Base-by-base conservation (phyloP, 1,140 invertebrate species). In the Bombus impatiens region DNA sequence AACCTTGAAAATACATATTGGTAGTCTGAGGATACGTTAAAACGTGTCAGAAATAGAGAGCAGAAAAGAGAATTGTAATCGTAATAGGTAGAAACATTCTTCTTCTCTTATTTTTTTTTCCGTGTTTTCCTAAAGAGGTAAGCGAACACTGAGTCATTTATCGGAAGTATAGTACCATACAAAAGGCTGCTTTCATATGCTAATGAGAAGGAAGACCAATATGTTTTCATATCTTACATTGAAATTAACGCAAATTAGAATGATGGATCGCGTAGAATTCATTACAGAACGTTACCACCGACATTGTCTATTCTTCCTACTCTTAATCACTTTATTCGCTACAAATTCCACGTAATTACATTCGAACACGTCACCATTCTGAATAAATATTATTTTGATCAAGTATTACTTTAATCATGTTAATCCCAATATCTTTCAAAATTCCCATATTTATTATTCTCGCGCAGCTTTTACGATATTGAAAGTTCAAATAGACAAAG, bases 401-500 rank as follows among this genome's bases (percentile, higher is more conserved):
- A 9, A 12, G 25, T 28, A 13, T 40, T 2, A 22, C 18, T 70
- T 70, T 6, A 13, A 70, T 70, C 37, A 0, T 40, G 37, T 40
- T 40, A 70, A 70, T 40, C 28, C 4, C 3, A 40, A 35, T 40
- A 13, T 28, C 22, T 3, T 25, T 28, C 3, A 25, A 47, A 40
- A 12, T 70, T 28, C 35, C 18, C 35, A 40, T 40, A 13, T 40
- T 70, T 3, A 5, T 70, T 25, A 35, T 13, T 62, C 59, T 62
- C 59, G 28, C 59, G 28, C 59, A 53, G 18, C 12, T n/a, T 5
- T 5, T 62, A 3, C 28, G 28, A 62, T 22, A 62, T n/a, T 13
- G 3, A n/a, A n/a, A 5, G 1, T 62, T 62, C 13, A 5, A n/a
- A n/a, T 0, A n/a, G 2, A n/a, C 5, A 62, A 13, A 4, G 10